Percentiles rank a stretch among this genome's conserved stretches.
phyloP scores from a whole-genome alignment of 2,797 vertebrate species.

The Dermochelys coriacea region DNA sequence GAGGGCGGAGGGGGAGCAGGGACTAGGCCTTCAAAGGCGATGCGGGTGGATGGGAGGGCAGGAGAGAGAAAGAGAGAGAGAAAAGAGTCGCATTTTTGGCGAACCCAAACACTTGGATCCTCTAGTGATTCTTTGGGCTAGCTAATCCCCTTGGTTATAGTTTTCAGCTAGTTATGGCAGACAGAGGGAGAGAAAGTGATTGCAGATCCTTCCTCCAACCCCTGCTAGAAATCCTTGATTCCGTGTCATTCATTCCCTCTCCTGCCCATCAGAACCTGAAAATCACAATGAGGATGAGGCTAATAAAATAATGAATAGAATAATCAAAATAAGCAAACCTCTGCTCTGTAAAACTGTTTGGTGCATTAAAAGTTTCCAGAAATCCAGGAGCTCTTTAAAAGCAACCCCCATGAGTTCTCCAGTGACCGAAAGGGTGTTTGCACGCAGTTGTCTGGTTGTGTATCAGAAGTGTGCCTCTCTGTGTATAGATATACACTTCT shows the following conservation, averaged over 20 bases:
- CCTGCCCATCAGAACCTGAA: neutral
- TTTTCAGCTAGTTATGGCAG: neutral
- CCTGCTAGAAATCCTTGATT: neutral
- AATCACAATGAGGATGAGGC: neutral
- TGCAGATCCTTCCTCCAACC: neutral
- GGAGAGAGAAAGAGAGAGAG: neutral
- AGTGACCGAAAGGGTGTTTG: neutral
- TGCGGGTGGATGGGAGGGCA: neutral
- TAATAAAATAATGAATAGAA: neutral
- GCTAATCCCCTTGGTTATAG: neutral
- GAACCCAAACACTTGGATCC: neutral
- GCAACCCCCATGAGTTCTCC: neutral
- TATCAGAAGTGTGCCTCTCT: neutral
- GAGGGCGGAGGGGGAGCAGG: conserved; percentile 20
- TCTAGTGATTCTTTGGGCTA: neutral
- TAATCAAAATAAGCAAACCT: neutral
- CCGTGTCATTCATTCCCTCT: neutral
- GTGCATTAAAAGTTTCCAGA: neutral
- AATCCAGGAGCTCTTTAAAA: neutral
- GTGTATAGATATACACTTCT: no score
- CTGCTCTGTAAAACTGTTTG: neutral
- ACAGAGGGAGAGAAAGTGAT: neutral
- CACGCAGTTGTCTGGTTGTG: neutral
- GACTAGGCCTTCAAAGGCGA: conserved; percentile 36
- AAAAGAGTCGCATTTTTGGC: neutral